phyloP scores from a whole-genome alignment of 2,113 vertebrate species.

The Neodontobutis hainanensis region DNA sequence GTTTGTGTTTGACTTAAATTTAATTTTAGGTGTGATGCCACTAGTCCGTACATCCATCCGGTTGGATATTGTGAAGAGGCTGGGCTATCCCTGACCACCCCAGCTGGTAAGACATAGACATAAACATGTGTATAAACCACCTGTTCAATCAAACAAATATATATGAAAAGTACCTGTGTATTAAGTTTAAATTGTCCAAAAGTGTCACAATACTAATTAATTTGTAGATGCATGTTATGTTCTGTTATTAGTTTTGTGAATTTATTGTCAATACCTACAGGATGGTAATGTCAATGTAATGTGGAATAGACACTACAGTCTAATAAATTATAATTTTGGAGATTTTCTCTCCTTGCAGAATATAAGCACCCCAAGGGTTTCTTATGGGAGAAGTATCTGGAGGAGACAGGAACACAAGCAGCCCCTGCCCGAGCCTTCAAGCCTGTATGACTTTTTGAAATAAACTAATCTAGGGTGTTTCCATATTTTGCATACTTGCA shows the following conservation, averaged over 20 bases:
- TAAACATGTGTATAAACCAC: too few species aligned
- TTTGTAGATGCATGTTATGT: too few species aligned
- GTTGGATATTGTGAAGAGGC: slow-evolving; percentile 88
- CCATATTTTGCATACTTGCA: not conserved
- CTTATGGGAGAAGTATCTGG: slow-evolving; percentile 89
- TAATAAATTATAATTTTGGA: slow-evolving; percentile 16
- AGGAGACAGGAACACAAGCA: slow-evolving; percentile 87
- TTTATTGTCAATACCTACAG: too few species aligned
- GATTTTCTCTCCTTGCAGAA: slow-evolving; percentile 65
- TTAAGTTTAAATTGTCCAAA: too few species aligned
- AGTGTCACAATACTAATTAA: too few species aligned
- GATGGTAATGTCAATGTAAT: not conserved
- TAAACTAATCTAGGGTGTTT: not conserved
- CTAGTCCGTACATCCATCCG: slow-evolving; percentile 90
- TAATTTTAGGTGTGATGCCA: slow-evolving; percentile 86
- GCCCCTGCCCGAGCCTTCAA: slow-evolving; percentile 91
- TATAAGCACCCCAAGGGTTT: slow-evolving; percentile 85
- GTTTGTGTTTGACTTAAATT: not conserved
- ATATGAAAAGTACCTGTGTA: too few species aligned
- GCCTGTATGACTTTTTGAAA: slow-evolving; percentile 69
- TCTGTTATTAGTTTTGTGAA: too few species aligned
- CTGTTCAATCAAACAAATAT: too few species aligned
- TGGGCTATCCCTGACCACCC: slow-evolving; percentile 83
- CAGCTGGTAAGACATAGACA: slow-evolving; percentile 83
- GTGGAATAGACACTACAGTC: not conserved